Base-by-base conservation (phyloP, 2,888 invertebrate species). In the Melinopterus prodromus region DNA sequence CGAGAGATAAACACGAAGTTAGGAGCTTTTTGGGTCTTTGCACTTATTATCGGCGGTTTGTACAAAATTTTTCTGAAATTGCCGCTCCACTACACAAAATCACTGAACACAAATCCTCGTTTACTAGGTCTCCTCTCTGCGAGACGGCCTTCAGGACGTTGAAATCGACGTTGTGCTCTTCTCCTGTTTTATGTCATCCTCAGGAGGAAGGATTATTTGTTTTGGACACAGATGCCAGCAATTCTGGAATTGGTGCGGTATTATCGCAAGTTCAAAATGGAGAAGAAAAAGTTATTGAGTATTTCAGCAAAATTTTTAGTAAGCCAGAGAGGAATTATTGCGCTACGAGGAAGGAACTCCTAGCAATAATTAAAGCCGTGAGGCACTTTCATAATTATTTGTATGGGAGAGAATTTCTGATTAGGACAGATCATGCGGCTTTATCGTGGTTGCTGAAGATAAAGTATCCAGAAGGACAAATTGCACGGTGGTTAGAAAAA, bases 351-450 rank as follows among this genome's bases (percentile, higher is more conserved):
- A 82, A 79, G 71, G 85, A 86, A 81, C 78, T 87, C 5, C 76
- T 86, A n/a, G 85, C 86, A 6, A 80, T 85, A 6, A 81, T 85
- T 0, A 82, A 84, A 69, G 78, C 84, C 0, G 80, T 87, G 26
- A 26, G 26, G 26, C 26, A 26, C 26, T 26, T 86, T 77, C 83
- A 85, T 70, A 84, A 85, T 35, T 87, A 85, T 79, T 78, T 87
- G 0, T 84, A 85, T 70, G 86, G 87, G 0, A 80, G 83, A 16
- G 79, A 82, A 38, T 87, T 87, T 74, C 16, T 81, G 5, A 76
- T 87, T 0, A 80, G 85, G 16, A 87, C 87, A 0, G 85, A 87
- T 76, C 86, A 87, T 81, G 85, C 85, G 0, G 83, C 86, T 0
- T 72, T 88, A 86, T 86, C 3, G 26, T 26, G 26, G 26, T 81